A percentile compares a stretch with the other conserved stretches of the same genome.
Evolutionary conservation across 2,113 vertebrate species (phyloP).

Genomic region (Phainopepla nitens): DNA sequence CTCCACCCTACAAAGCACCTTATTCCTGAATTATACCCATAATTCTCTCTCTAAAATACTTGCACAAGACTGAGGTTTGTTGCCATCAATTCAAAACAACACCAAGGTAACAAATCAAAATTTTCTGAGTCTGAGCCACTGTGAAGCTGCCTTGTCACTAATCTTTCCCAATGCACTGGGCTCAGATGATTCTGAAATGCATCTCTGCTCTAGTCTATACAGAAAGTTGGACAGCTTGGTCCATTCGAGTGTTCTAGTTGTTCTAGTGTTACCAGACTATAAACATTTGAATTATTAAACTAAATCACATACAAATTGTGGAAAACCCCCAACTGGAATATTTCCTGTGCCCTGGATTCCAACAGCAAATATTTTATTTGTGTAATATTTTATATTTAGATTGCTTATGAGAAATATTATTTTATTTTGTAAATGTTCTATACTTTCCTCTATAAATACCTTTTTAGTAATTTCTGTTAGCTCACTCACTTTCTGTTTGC

Average conservation of each 20-base stretch:
- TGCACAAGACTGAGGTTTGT: constrained; percentile 5
- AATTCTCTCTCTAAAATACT: neutral
- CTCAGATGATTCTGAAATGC: neutral
- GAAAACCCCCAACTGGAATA: no score
- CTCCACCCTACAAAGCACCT: constrained; percentile 44
- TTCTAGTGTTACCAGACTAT: neutral
- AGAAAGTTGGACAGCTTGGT: neutral
- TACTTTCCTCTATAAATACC: neutral
- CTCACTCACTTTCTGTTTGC: neutral
- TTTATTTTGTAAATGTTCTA: neutral
- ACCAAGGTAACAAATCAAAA: neutral
- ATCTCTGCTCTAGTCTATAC: neutral
- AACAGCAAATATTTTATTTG: no score
- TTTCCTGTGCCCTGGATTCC: no score
- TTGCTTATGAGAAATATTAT: neutral
- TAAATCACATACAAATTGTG: neutral
- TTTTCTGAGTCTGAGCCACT: neutral
- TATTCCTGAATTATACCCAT: constrained; percentile 18
- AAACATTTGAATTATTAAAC: neutral
- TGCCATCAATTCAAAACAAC: constrained; percentile 8
- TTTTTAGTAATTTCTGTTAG: neutral
- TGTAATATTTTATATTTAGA: neutral
- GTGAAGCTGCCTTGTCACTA: neutral
- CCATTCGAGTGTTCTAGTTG: neutral
- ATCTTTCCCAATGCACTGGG: neutral